phyloP scores from a whole-genome alignment of 2,797 vertebrate species.

The Lithobates pipiens region DNA sequence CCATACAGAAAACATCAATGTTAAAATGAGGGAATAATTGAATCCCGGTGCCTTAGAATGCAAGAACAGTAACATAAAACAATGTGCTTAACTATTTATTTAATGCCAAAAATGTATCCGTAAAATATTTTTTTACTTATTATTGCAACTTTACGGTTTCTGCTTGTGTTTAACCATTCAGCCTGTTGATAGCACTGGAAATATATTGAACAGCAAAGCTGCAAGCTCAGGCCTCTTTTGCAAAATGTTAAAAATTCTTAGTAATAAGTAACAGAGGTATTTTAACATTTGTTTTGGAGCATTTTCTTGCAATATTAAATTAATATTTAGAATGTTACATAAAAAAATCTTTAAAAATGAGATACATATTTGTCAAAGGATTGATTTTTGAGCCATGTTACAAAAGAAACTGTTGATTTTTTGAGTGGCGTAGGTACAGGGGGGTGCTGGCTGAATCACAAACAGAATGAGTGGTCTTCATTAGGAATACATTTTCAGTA shows the following conservation, averaged over 20 bases:
- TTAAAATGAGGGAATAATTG: constrained; percentile 62
- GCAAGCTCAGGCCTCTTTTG: constrained; percentile 1
- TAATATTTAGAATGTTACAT: constrained; percentile 59
- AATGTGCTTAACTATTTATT: constrained; percentile 59
- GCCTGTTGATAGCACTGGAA: constrained; percentile 40
- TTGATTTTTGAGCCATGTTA: constrained; percentile 59
- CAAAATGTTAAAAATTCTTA: constrained; percentile 51
- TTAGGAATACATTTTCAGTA: constrained; percentile 41
- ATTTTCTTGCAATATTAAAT: constrained; percentile 57
- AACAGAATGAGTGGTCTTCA: constrained; percentile 59
- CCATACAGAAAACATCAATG: constrained; percentile 62
- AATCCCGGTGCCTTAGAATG: constrained; percentile 59
- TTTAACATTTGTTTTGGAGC: constrained; percentile 58
- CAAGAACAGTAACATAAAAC: constrained; percentile 61
- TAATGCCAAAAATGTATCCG: constrained; percentile 62
- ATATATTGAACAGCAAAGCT: constrained; percentile 30
- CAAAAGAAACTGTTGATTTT: constrained; percentile 51
- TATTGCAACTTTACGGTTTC: constrained; percentile 60
- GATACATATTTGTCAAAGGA: constrained; percentile 59
- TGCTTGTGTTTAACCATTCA: constrained; percentile 58
- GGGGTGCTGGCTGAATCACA: constrained; percentile 49
- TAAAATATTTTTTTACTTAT: constrained; percentile 60
- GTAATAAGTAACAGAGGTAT: constrained; percentile 61
- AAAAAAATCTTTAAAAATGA: constrained; percentile 57
- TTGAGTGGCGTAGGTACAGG: constrained; percentile 49